A percentile compares a stretch with the other conserved stretches of the same genome.
These are phyloP conservation scores for Squalus acanthias DNA, from an alignment of 2,797 vertebrate species.

Conservation along the genomic window DNA sequence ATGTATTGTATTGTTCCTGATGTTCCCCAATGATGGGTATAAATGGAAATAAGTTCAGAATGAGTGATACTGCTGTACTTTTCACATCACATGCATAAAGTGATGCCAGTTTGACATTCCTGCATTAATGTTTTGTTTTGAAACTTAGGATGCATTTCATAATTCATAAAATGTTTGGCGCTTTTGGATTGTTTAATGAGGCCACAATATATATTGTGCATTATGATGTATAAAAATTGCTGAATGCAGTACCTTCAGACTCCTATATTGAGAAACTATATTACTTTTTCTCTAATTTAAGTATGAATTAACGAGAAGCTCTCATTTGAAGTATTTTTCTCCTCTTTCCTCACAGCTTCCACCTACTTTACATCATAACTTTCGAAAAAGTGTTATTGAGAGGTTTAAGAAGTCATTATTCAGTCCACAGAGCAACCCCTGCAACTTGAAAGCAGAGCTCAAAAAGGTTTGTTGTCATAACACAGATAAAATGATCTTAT, in stretches of 20 bases:
- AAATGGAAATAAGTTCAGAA: neutral
- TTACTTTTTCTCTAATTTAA: neutral
- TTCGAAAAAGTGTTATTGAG: conserved; percentile 69
- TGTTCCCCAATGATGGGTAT: neutral
- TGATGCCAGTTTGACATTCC: neutral
- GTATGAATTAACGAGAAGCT: neutral
- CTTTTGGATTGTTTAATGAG: neutral
- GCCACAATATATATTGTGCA: neutral
- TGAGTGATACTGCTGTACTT: neutral
- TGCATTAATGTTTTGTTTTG: neutral
- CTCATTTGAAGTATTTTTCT: neutral
- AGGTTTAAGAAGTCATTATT: conserved; percentile 88
- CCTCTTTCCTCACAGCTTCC: conserved; percentile 64
- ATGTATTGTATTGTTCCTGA: neutral
- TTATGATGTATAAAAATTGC: neutral
- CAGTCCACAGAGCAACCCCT: conserved; percentile 68
- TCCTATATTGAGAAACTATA: neutral
- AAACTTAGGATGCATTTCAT: neutral
- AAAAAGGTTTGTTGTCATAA: conserved; percentile 63
- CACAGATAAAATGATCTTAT: neutral
- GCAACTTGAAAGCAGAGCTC: conserved; percentile 75
- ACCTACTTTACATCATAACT: conserved; percentile 64
- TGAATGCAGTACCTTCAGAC: neutral
- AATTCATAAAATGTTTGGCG: neutral
- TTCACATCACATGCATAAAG: neutral